Conservation (phyloP, 2,797 vertebrate genomes). For the Melanotaenia maccullochi region DNA sequence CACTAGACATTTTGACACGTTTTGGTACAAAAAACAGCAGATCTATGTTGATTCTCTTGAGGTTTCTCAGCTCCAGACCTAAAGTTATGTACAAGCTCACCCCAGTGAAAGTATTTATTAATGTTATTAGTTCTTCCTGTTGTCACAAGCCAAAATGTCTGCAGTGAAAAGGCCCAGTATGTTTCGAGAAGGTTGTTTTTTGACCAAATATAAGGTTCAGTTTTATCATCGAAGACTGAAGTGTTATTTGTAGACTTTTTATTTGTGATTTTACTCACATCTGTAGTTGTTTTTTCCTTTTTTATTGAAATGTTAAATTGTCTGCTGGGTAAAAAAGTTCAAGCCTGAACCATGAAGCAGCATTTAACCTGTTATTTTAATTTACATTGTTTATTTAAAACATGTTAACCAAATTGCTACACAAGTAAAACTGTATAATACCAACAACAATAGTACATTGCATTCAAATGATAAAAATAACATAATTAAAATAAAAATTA, state of each 20-base stretch:
- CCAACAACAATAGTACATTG: neutral
- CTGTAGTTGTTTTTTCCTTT: neutral
- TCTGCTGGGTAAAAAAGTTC: neutral
- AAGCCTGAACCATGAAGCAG: neutral
- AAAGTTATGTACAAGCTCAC: neutral
- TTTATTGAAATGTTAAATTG: neutral
- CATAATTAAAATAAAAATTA: neutral
- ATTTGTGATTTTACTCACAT: neutral
- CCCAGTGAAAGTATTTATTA: neutral
- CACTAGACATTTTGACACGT: neutral
- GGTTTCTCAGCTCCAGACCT: conserved; percentile 1
- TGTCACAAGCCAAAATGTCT: conserved; percentile 1
- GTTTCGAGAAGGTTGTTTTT: neutral
- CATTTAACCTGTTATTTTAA: neutral
- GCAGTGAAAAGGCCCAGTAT: neutral
- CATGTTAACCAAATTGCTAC: neutral
- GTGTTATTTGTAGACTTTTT: neutral
- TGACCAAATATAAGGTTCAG: neutral
- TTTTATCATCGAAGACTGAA: neutral
- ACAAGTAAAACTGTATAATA: neutral
- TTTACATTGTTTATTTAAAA: neutral
- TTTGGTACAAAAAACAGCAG: neutral
- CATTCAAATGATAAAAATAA: neutral
- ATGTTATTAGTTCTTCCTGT: neutral
- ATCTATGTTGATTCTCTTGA: neutral